Percentiles rank a stretch among this genome's conserved stretches.
These are phyloP conservation scores for Aurelia sp. DNA, from an alignment of 30 jellyfish, hydroid and myxozoan genomes.

Conservation along the genomic window DNA sequence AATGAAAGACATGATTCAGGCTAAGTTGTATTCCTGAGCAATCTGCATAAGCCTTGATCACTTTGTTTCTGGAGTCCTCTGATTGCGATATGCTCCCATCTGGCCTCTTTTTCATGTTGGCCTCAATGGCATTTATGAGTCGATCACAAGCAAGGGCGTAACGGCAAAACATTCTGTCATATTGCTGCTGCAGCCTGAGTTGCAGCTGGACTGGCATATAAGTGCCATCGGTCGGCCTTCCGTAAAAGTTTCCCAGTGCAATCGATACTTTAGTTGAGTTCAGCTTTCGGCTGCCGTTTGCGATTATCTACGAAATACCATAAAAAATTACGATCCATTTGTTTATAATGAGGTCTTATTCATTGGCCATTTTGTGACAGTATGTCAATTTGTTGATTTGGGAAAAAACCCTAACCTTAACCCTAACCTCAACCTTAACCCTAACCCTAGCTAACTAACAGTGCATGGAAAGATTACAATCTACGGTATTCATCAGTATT, in stretches of 20 bases:
- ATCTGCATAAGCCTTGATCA: conserved; percentile 48
- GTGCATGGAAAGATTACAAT: too few relatives aligned
- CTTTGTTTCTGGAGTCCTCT: background rate
- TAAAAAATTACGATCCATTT: too few relatives aligned
- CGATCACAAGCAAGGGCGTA: conserved; percentile 81
- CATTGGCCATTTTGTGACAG: background rate
- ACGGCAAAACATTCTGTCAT: conserved; percentile 74
- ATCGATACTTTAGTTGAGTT: conserved; percentile 77
- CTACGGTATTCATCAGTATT: too few relatives aligned
- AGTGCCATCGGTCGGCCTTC: conserved; percentile 62
- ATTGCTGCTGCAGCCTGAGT: conserved; percentile 56
- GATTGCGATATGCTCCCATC: conserved; percentile 7
- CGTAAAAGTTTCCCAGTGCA: conserved; percentile 92
- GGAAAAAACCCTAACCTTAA: too few relatives aligned
- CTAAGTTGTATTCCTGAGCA: conserved; percentile 58
- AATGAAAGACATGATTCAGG: conserved; percentile 59
- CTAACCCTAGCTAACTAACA: too few relatives aligned
- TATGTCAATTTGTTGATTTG: too few relatives aligned
- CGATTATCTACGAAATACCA: conserved; percentile 59
- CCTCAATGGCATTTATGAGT: conserved; percentile 31
- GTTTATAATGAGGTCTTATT: background rate
- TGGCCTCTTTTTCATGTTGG: background rate
- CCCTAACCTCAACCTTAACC: too few relatives aligned
- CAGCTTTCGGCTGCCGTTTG: conserved; percentile 71
- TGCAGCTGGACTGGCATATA: background rate